A percentile compares a stretch with the other conserved stretches of the same genome.
These are phyloP conservation scores for Megaceryle maxima DNA, from an alignment of 2,113 vertebrate species.

Conservation along the genomic window DNA sequence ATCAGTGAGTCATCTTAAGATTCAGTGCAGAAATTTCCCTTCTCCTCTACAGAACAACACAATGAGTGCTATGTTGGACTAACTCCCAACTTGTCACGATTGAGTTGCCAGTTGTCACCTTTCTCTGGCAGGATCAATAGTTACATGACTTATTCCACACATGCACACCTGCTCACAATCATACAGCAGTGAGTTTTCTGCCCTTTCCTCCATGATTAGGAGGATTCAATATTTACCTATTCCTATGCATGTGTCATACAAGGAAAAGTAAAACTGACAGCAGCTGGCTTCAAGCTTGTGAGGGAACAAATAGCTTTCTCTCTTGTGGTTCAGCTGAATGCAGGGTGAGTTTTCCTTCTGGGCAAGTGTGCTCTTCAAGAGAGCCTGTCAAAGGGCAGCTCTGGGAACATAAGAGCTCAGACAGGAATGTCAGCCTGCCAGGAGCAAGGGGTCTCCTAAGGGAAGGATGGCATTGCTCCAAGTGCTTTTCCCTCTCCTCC, in stretches of 20 bases:
- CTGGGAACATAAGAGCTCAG: background rate
- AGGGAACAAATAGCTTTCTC: background rate
- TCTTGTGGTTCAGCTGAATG: background rate
- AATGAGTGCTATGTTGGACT: background rate
- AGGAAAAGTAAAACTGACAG: constrained; percentile 19
- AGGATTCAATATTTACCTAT: background rate
- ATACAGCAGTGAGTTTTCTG: background rate
- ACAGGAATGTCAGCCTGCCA: background rate
- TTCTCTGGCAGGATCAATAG: background rate
- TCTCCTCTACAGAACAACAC: background rate
- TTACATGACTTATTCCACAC: background rate
- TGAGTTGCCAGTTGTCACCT: background rate
- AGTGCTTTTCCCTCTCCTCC: background rate
- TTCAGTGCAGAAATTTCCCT: background rate
- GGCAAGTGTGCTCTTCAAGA: background rate
- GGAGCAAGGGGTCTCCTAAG: background rate
- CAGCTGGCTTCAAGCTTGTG: background rate
- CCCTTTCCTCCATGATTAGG: background rate
- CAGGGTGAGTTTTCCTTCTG: background rate
- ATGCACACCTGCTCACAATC: background rate
- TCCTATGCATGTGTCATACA: background rate
- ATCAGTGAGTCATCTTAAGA: constrained; percentile 1
- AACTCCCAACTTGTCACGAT: background rate
- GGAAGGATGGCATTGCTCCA: background rate
- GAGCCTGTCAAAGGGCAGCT: background rate